Base-by-base conservation (phyloP, 2,113 vertebrate species). In the Tetrao urogallus region DNA sequence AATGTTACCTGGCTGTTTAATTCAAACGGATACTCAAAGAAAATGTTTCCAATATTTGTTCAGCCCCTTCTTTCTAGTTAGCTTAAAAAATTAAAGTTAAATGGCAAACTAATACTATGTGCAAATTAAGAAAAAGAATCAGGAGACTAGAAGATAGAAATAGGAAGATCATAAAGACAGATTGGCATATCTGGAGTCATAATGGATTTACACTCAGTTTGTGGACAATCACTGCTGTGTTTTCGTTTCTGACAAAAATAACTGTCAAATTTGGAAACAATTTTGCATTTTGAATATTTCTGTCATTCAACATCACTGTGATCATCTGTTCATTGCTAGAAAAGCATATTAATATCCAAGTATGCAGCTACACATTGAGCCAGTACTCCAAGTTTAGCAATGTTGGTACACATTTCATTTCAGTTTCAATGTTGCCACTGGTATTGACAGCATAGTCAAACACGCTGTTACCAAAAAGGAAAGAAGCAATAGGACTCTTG, bases 71-170 rank as follows among this genome's bases (percentile, higher is more conserved):
- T 86, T 92, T 86, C 72, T 83, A 89, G 91, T 94, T 95, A 95
- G 91, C 89, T 94, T 96, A 95, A 96, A 96, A 96, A 96, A 96
- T 94, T 96, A 95, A 96, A 96, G 89, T 93, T 94, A 96, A 96
- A 95, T 95, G 94, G 82, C 79, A 93, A 45, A 64, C 78, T 96
- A 96, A 94, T 95, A 88, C 89, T 88, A 87, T 89, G 95, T 95
- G 89, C 67, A 96, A 93, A 96, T 94, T 87, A 94, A 91, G 83
- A 78, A 78, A 72, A 81, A 82, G 81, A 77, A 89, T 88, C 76
- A 88, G 87, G 47, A 88, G 88, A 71, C 67, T 64, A 63, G n/a
- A 71, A 92, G 48, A 92, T 5, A 82, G 71, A 82, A 87, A 92
- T 64, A 77, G 40, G 42, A 42, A 91, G 84, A 95, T 89, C 60